These are phyloP conservation scores for Chascanopsetta lugubris DNA, from an alignment of 2,113 vertebrate species.

Conservation along the genomic window DNA sequence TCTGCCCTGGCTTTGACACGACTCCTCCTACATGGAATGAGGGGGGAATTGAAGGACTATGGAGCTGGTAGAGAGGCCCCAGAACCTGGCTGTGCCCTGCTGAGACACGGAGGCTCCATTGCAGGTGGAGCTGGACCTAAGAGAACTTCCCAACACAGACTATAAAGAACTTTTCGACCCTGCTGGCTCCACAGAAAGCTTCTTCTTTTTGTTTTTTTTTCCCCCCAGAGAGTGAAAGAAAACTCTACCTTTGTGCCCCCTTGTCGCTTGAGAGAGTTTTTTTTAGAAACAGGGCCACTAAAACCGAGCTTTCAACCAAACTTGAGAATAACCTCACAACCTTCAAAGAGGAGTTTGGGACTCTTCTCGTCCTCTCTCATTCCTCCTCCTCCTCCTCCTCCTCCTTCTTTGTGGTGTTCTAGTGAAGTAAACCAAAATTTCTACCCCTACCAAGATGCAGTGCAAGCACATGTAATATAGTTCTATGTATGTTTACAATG, in stretches of 20 bases:
- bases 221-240: constrained; percentile 34
- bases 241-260: constrained; percentile 23
- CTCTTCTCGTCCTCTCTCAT: constrained; percentile 41
- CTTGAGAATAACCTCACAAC: constrained; percentile 60
- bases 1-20: constrained; percentile 5
- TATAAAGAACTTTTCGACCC: constrained; percentile 27
- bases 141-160: constrained; percentile 38
- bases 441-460: constrained; percentile 75
- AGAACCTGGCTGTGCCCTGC: constrained; percentile 24
- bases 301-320: constrained; percentile 73
- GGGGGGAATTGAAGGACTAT: constrained; percentile 26
- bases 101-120: constrained; percentile 37
- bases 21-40: constrained; percentile 12
- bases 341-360: constrained; percentile 55
- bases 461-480: constrained; percentile 99
- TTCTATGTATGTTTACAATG: constrained; percentile 99
- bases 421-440: constrained; percentile 84
- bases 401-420: constrained; percentile 82
- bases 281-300: constrained; percentile 43
- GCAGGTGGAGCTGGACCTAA: constrained; percentile 44
- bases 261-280: constrained; percentile 39
- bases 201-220: constrained; percentile 24
- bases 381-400: constrained; percentile 30
- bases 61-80: constrained; percentile 31
- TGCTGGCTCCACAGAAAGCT: constrained; percentile 42